Percentiles rank a stretch among this genome's conserved stretches.
These are phyloP conservation scores for Disparrhopalites patrizii DNA, from an alignment of 2,888 invertebrate genomes.

Conservation along the genomic window DNA sequence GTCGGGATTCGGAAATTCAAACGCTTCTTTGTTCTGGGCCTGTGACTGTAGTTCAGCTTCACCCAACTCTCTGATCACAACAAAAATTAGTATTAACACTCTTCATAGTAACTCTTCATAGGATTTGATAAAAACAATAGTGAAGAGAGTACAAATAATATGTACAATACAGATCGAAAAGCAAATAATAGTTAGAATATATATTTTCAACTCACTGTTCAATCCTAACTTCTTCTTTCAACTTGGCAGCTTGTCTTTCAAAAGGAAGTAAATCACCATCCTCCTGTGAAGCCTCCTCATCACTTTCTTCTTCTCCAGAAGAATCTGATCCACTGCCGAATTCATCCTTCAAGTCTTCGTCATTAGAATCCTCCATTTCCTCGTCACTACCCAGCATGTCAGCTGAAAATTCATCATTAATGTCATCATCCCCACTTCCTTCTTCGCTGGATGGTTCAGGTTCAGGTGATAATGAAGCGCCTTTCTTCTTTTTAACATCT, in stretches of 20 bases:
- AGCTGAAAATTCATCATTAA: slow-evolving; percentile 19
- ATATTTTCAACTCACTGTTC: slow-evolving; percentile 55
- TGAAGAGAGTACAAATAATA: not conserved
- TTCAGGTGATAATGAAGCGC: slow-evolving; percentile 46
- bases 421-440: slow-evolving; percentile 31
- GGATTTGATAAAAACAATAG: not conserved
- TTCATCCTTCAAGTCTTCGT: slow-evolving; percentile 34
- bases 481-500: slow-evolving; percentile 16
- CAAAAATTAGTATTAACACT: not conserved
- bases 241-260: slow-evolving; percentile 74
- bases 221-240: slow-evolving; percentile 67
- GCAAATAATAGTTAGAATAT: too few species aligned
- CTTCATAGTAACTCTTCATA: not conserved
- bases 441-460: slow-evolving; percentile 50
- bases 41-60: slow-evolving; percentile 79
- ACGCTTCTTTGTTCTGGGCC: slow-evolving; percentile 57
- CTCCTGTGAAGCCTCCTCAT: slow-evolving; percentile 61
- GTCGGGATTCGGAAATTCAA: slow-evolving; percentile 68
- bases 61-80: slow-evolving; percentile 60
- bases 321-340: slow-evolving; percentile 49
- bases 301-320: slow-evolving; percentile 50
- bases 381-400: too few species aligned
- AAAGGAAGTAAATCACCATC: slow-evolving; percentile 75
- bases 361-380: slow-evolving; percentile 27
- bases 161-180: not conserved